These are phyloP conservation scores for Papilio xuthus DNA, from an alignment of 1,140 invertebrate species.

Conservation along the genomic window DNA sequence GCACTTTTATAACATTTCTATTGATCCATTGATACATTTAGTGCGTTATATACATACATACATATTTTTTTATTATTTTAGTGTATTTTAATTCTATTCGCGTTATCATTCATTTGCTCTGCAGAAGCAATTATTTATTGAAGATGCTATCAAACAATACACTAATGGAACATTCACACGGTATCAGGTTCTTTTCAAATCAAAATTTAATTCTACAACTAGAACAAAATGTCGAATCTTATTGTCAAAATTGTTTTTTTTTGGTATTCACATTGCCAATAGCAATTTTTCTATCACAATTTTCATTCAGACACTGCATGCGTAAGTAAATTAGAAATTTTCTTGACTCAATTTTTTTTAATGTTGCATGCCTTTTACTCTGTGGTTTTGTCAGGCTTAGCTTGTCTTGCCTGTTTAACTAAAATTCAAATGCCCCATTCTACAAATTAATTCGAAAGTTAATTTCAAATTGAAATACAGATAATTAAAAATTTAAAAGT, in stretches of 20 bases:
- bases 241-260: not conserved
- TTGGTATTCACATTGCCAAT: not conserved
- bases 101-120: not conserved
- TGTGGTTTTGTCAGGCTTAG: constrained; percentile 47
- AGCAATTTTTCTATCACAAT: constrained; percentile 3
- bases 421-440: constrained; percentile 9
- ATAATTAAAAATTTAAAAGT: not conserved
- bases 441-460: constrained; percentile 18
- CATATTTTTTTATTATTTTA: not conserved
- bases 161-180: constrained; percentile 51
- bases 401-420: constrained; percentile 53
- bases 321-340: constrained; percentile 35
- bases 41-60: too few species aligned
- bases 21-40: not conserved
- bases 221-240: constrained; percentile 8
- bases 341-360: constrained; percentile 32
- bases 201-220: constrained; percentile 29
- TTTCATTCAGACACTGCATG: constrained; percentile 45
- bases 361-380: constrained; percentile 50
- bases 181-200: constrained; percentile 47
- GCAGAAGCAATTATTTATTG: not conserved
- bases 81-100: not conserved
- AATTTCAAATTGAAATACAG: not conserved
- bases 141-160: constrained; percentile 47
- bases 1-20: not conserved